Evolutionary conservation across 2,888 invertebrate genomes (phyloP).

Genomic region (Yponomeuta malinellus): DNA sequence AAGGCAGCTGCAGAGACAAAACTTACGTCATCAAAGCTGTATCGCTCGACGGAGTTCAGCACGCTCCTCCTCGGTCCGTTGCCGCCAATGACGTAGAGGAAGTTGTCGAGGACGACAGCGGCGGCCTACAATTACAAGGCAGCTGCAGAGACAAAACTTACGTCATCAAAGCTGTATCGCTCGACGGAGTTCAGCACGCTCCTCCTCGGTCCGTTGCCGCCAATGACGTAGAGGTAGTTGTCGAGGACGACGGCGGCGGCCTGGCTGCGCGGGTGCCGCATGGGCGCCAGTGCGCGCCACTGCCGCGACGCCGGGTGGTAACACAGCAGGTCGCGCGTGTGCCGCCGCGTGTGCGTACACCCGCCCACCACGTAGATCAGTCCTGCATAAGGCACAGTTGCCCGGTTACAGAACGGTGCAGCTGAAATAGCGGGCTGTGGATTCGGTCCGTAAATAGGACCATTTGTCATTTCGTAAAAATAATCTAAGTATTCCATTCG

Average conservation of each 20-base stretch:
- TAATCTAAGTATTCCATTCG: too few relatives aligned
- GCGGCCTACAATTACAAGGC: constrained; percentile 80
- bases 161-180: constrained; percentile 86
- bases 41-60: constrained; percentile 88
- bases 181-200: constrained; percentile 89
- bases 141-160: constrained; percentile 39
- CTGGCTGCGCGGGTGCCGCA: constrained; percentile 89
- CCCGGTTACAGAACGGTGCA: too few relatives aligned
- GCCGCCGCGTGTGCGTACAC: constrained; percentile 86
- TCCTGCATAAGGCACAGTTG: constrained; percentile 60
- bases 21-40: constrained; percentile 35
- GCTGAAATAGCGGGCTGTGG: too few relatives aligned
- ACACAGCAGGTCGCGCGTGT: constrained; percentile 86
- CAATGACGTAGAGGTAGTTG: constrained; percentile 89
- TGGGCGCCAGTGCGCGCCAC: constrained; percentile 85
- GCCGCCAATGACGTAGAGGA: constrained; percentile 92
- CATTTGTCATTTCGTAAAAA: too few relatives aligned
- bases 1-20: too few relatives aligned
- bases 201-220: constrained; percentile 88
- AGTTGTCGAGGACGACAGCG: constrained; percentile 87
- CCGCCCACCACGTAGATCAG: constrained; percentile 94
- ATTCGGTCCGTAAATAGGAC: too few relatives aligned
- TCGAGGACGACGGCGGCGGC: constrained; percentile 92
- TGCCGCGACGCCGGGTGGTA: constrained; percentile 88
- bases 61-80: constrained; percentile 88